A percentile compares a stretch with the other conserved stretches of the same genome.
Conservation (phyloP, 53 echinoderm and acorn worm genomes). For the Hippasteria phrygiana region DNA sequence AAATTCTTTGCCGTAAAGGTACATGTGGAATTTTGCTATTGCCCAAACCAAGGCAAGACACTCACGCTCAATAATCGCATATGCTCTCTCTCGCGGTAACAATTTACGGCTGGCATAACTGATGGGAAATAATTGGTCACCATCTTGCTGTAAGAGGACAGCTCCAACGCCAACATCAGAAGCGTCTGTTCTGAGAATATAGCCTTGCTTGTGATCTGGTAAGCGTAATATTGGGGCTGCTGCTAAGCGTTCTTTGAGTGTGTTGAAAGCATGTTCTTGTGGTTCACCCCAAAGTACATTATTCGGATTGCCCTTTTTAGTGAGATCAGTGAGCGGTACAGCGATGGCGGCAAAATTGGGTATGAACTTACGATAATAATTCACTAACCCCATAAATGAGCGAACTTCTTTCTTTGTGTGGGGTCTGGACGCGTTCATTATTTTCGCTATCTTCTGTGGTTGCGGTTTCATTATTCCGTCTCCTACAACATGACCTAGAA, state of each 20-base stretch:
- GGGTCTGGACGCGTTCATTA: constrained; percentile 56
- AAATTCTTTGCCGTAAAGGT: constrained; percentile 52
- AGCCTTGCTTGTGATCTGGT: constrained; percentile 38
- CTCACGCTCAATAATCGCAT: not conserved
- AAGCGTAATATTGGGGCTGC: constrained; percentile 56
- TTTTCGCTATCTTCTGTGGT: constrained; percentile 69
- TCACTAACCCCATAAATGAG: constrained; percentile 9
- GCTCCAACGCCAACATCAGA: constrained; percentile 28
- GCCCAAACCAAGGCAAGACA: constrained; percentile 46
- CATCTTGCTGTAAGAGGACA: constrained; percentile 20
- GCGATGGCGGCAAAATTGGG: constrained; percentile 52
- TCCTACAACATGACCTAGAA: constrained; percentile 73
- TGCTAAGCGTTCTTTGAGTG: constrained; percentile 52
- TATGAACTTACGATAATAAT: not conserved
- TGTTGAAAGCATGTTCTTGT: constrained; percentile 69
- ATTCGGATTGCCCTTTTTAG: constrained; percentile 60
- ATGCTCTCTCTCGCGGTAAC: not conserved
- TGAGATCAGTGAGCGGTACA: constrained; percentile 71
- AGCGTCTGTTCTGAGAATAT: constrained; percentile 52
- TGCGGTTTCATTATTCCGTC: constrained; percentile 62
- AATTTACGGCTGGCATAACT: not conserved
- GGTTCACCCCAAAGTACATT: constrained; percentile 54
- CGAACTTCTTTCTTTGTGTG: constrained; percentile 74
- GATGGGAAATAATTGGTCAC: not conserved
- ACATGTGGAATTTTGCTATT: constrained; percentile 22